phyloP scores from a whole-genome alignment of 2,113 vertebrate genomes.

The Psophia crepitans region DNA sequence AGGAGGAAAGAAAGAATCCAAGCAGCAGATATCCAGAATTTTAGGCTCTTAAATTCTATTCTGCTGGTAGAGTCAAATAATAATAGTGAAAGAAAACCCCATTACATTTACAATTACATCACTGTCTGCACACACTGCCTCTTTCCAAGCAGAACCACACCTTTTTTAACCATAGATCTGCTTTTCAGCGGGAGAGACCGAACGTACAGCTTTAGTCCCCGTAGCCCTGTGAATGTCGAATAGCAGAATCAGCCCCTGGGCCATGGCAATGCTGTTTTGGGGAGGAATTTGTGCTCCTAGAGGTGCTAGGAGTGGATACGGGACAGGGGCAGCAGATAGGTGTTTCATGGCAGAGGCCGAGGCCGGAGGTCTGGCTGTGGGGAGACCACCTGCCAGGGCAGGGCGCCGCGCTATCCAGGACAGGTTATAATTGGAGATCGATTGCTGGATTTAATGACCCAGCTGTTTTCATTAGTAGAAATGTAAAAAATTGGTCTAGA shows the following conservation, averaged over 20 bases:
- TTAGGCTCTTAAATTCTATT: background rate
- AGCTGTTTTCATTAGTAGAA: constrained; percentile 4
- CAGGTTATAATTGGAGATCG: background rate
- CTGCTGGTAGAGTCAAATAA: background rate
- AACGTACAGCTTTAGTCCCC: accelerated
- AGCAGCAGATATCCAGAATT: background rate
- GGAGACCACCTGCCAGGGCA: background rate
- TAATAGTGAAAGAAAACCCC: background rate
- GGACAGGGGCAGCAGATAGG: background rate
- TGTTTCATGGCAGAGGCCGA: accelerated
- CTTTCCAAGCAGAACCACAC: constrained; percentile 22
- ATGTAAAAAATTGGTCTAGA: background rate
- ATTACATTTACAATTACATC: background rate
- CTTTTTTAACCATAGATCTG: constrained; percentile 34
- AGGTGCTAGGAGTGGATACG: background rate
- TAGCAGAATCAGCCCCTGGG: background rate
- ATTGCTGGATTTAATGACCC: background rate
- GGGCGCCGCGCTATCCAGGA: background rate
- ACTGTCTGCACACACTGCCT: background rate
- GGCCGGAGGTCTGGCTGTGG: background rate
- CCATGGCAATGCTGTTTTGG: background rate
- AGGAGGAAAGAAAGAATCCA: background rate
- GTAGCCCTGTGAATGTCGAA: background rate
- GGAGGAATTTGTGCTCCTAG: background rate
- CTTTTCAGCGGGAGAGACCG: background rate